Evolutionary conservation across 2,113 vertebrate species (phyloP).

Genomic region (Ammodramus savannarum): DNA sequence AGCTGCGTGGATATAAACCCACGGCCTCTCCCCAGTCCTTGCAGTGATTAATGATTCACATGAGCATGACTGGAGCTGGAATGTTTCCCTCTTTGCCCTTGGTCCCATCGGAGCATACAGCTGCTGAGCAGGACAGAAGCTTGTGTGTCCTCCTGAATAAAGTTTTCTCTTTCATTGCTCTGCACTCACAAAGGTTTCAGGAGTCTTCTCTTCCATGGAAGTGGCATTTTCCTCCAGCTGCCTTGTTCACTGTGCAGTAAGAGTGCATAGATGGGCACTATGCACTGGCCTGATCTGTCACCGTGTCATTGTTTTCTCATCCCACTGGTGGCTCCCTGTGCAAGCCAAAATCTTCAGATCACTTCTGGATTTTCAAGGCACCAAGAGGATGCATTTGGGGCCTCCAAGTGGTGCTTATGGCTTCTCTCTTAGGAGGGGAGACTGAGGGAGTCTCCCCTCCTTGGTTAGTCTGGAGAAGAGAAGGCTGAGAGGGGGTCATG

Average conservation of each 20-base stretch:
- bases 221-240: neutral
- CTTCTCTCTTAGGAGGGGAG: neutral
- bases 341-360: neutral
- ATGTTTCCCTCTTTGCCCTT: neutral
- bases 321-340: rapidly evolving
- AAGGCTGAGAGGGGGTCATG: neutral
- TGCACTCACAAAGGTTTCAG: neutral
- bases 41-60: slow-evolving; percentile 31
- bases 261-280: neutral
- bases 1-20: neutral
- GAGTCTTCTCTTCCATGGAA: neutral
- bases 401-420: neutral
- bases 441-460: neutral
- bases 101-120: neutral
- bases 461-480: neutral
- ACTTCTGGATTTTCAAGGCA: neutral
- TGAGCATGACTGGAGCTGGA: slow-evolving; percentile 21
- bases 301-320: neutral
- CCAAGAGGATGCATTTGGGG: neutral
- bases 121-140: neutral
- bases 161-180: neutral
- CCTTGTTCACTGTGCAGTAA: rapidly evolving
- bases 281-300: neutral
- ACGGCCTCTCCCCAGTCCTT: neutral
- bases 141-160: neutral